phyloP scores from a whole-genome alignment of 2,888 invertebrate genomes.

The Heliconius hortense region DNA sequence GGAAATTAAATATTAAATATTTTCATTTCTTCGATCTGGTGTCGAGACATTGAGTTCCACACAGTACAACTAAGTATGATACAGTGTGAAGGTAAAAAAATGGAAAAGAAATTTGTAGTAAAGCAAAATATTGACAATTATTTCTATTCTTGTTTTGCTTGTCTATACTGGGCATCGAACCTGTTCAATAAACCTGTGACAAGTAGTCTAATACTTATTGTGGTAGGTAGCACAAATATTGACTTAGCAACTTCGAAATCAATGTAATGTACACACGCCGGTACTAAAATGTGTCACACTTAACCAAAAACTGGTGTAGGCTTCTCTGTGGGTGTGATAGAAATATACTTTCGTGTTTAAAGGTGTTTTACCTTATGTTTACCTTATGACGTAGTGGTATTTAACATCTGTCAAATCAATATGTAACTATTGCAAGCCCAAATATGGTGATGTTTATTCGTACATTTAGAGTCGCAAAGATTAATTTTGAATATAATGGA shows the following conservation, averaged over 20 bases:
- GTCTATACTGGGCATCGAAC: background rate
- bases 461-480: too few species aligned
- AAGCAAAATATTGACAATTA: too few species aligned
- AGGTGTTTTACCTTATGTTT: background rate
- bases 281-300: constrained; percentile 30
- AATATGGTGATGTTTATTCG: background rate
- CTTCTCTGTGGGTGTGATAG: constrained; percentile 26
- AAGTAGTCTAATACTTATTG: background rate
- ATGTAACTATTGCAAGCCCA: background rate
- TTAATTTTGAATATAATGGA: too few species aligned
- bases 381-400: background rate
- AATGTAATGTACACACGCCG: constrained; percentile 24
- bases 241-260: constrained; percentile 36
- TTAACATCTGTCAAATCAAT: background rate
- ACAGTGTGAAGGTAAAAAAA: too few species aligned
- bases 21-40: background rate
- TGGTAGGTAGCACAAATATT: constrained; percentile 39
- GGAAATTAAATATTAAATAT: background rate
- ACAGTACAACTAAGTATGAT: too few species aligned
- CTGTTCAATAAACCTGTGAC: background rate
- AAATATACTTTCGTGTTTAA: constrained; percentile 18
- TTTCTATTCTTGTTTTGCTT: too few species aligned
- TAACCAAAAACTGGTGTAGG: constrained; percentile 22
- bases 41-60: background rate
- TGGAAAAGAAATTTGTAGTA: background rate